phyloP scores from a whole-genome alignment of 2,797 vertebrate genomes.

The Tokudaia tokunoshimensis region DNA sequence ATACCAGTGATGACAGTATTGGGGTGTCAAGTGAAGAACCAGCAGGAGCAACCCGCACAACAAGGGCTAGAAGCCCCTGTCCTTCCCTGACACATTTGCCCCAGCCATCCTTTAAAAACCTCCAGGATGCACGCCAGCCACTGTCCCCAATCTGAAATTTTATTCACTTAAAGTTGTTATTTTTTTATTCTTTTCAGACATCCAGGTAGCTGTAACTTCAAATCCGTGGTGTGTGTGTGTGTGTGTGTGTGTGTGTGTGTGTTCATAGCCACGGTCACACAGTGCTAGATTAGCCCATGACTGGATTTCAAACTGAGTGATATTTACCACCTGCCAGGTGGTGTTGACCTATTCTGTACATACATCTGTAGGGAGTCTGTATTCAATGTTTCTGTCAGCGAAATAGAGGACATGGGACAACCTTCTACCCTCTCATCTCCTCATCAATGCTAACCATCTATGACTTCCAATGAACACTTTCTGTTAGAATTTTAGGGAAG shows the following conservation, averaged over 20 bases:
- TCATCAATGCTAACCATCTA: background rate
- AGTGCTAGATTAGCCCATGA: background rate
- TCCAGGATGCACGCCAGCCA: background rate
- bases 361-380: background rate
- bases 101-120: background rate
- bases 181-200: slow-evolving; percentile 22
- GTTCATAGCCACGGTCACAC: background rate
- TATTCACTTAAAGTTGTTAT: background rate
- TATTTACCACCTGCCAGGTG: background rate
- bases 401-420: background rate
- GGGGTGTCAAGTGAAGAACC: background rate
- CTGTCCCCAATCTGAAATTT: background rate
- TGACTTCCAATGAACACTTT: background rate
- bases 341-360: background rate
- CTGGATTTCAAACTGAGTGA: background rate
- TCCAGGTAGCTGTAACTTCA: background rate
- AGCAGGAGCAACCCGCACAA: background rate
- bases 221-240: background rate
- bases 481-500: background rate
- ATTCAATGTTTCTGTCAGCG: background rate
- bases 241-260: background rate
- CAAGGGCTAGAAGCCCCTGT: background rate
- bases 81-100: background rate
- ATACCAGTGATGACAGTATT: background rate
- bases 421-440: background rate